These are phyloP conservation scores for Ctenopoma kingsleyae DNA, from an alignment of 2,797 vertebrate species.

Conservation along the genomic window DNA sequence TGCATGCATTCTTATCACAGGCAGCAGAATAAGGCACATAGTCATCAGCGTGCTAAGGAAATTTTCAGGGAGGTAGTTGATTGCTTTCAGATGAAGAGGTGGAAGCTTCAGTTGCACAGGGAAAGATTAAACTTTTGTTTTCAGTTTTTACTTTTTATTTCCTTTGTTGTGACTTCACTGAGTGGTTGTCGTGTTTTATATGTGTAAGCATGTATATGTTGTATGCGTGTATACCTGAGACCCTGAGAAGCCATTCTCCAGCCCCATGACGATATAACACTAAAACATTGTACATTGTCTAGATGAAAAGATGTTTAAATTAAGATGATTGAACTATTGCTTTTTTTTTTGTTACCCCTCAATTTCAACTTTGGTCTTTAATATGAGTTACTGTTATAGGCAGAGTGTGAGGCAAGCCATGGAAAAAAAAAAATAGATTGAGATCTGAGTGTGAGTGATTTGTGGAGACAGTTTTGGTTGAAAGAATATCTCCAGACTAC, in stretches of 20 bases:
- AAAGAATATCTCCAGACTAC: conserved; percentile 60
- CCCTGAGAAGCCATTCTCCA: conserved; percentile 18
- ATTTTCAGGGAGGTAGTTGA: conserved; percentile 9
- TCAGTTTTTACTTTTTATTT: conserved; percentile 16
- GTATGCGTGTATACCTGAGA: neutral
- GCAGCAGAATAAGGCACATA: conserved; percentile 35
- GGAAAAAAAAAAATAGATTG: conserved; percentile 11
- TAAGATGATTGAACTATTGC: conserved; percentile 32
- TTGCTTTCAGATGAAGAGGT: conserved; percentile 29
- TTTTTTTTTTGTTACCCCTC: conserved; percentile 26
- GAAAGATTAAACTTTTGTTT: neutral
- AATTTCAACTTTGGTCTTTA: conserved; percentile 37
- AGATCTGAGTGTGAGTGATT: conserved; percentile 45
- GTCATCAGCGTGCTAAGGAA: conserved; percentile 17
- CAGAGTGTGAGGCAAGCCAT: conserved; percentile 1
- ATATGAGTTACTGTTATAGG: conserved; percentile 17
- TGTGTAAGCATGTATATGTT: neutral
- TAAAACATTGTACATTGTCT: conserved; percentile 12
- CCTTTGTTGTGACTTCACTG: neutral
- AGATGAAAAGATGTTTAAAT: conserved; percentile 23
- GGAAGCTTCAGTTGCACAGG: conserved; percentile 4
- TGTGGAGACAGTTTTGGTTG: conserved; percentile 40
- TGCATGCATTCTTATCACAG: conserved; percentile 57
- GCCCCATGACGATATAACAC: neutral
- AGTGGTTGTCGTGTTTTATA: neutral